Evolutionary conservation across 2,888 invertebrate species (phyloP).

Genomic region (Cheiracanthium punctorium): DNA sequence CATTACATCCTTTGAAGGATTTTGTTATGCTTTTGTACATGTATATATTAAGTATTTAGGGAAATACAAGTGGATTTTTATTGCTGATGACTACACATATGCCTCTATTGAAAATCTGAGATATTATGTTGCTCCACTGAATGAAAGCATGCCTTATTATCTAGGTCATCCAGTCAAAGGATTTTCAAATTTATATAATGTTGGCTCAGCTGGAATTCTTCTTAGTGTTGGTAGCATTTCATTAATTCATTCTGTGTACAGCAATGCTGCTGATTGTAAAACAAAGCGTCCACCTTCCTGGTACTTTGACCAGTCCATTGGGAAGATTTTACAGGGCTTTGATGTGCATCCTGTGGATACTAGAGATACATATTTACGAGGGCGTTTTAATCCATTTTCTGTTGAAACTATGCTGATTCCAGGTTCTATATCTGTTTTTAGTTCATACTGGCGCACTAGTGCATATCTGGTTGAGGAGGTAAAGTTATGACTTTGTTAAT

Average conservation of each 20-base stretch:
- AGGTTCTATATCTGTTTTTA: conserved; percentile 73
- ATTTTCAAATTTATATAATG: conserved; percentile 72
- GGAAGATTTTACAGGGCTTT: conserved; percentile 70
- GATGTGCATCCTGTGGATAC: conserved; percentile 72
- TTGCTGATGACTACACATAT: conserved; percentile 72
- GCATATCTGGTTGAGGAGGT: conserved; percentile 72
- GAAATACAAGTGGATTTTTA: conserved; percentile 72
- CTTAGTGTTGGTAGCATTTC: conserved; percentile 71
- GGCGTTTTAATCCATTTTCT: conserved; percentile 73
- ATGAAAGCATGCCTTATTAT: conserved; percentile 71
- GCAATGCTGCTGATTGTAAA: conserved; percentile 43
- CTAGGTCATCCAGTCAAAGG: conserved; percentile 72
- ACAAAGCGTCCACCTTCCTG: conserved; percentile 50
- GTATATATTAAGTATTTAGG: conserved; percentile 64
- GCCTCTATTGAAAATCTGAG: conserved; percentile 73
- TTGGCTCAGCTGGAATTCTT: conserved; percentile 72
- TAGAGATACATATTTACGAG: conserved; percentile 71
- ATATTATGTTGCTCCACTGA: conserved; percentile 72
- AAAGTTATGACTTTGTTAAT: too few relatives aligned
- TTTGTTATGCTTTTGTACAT: conserved; percentile 71
- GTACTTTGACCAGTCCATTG: conserved; percentile 72
- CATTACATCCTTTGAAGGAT: conserved; percentile 69
- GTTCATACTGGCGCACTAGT: conserved; percentile 73
- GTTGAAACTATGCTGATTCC: conserved; percentile 73
- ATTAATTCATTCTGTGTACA: conserved; percentile 44